Base-by-base conservation (phyloP, 2,888 invertebrate species). In the Eremobia ochroleuca region DNA sequence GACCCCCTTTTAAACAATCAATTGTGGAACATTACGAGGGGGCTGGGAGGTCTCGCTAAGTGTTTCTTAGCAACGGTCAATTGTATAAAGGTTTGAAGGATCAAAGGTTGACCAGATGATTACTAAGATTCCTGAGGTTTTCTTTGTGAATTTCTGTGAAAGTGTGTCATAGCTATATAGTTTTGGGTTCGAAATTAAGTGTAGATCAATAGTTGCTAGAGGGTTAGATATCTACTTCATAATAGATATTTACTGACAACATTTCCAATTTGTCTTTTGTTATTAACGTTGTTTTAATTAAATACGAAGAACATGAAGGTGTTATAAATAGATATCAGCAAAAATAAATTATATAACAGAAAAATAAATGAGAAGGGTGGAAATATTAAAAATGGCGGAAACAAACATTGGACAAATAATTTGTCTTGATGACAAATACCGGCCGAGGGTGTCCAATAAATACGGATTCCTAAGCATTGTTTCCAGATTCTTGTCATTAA, bases 361-460 rank as follows among this genome's bases (percentile, higher is more conserved):
- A 70, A 68, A 77, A 87, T 79, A 79, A 86, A 85, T 55, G 68
- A 58, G 76, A 75, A 76, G 70, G 75, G 76, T 55, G 68, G 64
- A 85, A 87, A 84, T 90, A 91, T 90, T 90, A 92, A 93, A 92
- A 93, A 92, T 91, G 91, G 89, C 88, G 90, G 89, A 91, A 91
- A 91, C 91, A 92, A 93, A 92, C 91, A 91, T 91, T 85, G 85
- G 86, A 87, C 92, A 91, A 85, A 95, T 89, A 90, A 92, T 96
- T 95, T 94, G 92, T 96, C 94, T 92, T 91, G 79, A 92, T 94
- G 95, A 96, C 96, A 95, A 96, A 96, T 95, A 94, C 88, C 90
- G 80, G 90, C 88, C 89, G 91, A 92, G 79, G 91, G 89, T 91
- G 92, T 92, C 94, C 95, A 95, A 96, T 96, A 96, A 96, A 96